phyloP scores from a whole-genome alignment of 2,797 vertebrate species.

The Sebastolobus altivelis region DNA sequence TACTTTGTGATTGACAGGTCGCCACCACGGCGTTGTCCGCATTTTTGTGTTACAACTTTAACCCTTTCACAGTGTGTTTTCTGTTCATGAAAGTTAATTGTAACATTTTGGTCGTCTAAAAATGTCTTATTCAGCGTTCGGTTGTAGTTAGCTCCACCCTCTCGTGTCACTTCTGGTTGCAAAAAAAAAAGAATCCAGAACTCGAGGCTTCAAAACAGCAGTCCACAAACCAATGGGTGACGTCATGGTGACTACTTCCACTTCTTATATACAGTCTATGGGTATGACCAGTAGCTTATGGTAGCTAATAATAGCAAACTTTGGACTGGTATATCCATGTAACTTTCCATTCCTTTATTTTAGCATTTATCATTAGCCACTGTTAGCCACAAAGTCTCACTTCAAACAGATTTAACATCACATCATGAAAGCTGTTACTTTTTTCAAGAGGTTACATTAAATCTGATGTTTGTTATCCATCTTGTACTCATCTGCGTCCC shows the following conservation, averaged over 20 bases:
- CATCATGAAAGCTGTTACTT: background rate
- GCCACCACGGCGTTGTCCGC: too few relatives aligned
- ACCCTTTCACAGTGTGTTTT: background rate
- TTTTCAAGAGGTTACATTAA: background rate
- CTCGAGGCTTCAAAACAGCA: background rate
- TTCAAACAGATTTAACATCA: background rate
- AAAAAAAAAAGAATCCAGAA: background rate
- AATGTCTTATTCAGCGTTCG: background rate
- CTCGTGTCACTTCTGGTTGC: too few relatives aligned
- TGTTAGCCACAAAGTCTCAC: background rate
- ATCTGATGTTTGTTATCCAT: background rate
- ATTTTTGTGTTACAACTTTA: background rate
- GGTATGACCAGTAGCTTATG: background rate
- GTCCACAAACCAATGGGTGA: too few relatives aligned
- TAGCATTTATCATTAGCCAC: background rate
- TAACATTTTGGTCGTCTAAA: background rate
- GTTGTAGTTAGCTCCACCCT: background rate
- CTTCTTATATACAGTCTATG: too few relatives aligned
- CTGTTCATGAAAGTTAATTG: too few relatives aligned
- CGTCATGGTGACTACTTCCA: too few relatives aligned
- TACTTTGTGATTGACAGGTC: too few relatives aligned
- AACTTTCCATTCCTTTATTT: background rate
- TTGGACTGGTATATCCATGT: background rate
- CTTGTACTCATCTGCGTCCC: slow-evolving; percentile 4
- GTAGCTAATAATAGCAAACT: background rate